Conservation (phyloP, 2,888 invertebrate species). For the Cantharis lateralis region DNA sequence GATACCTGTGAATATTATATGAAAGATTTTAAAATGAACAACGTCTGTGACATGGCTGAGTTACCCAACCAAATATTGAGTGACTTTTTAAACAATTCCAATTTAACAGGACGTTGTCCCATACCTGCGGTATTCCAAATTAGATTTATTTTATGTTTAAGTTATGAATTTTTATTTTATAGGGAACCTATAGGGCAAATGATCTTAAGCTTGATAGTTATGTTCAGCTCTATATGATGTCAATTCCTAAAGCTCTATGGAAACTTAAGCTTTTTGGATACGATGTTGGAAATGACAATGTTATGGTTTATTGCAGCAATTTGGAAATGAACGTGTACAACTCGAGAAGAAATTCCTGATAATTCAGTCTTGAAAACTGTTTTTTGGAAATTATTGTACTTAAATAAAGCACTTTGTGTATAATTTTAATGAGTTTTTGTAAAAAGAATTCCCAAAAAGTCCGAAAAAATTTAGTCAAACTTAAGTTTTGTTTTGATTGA, state of each 20-base stretch:
- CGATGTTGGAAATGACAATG: background rate
- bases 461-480: too few relatives aligned
- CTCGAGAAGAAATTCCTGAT: background rate
- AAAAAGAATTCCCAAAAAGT: too few relatives aligned
- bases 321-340: background rate
- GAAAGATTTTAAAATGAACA: background rate
- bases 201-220: background rate
- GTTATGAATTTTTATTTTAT: background rate
- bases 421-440: too few relatives aligned
- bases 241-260: background rate
- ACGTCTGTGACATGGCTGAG: background rate
- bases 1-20: background rate
- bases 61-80: background rate
- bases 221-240: background rate
- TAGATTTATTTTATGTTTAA: accelerated
- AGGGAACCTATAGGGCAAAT: background rate
- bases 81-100: background rate
- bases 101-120: background rate
- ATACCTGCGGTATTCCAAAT: background rate
- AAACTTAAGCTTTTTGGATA: background rate
- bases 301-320: background rate
- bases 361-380: too few relatives aligned
- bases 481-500: too few relatives aligned
- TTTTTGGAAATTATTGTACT: too few relatives aligned
- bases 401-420: too few relatives aligned